These are phyloP conservation scores for Lepisosteus oculatus DNA, from an alignment of 2,113 vertebrate genomes.

Conservation along the genomic window DNA sequence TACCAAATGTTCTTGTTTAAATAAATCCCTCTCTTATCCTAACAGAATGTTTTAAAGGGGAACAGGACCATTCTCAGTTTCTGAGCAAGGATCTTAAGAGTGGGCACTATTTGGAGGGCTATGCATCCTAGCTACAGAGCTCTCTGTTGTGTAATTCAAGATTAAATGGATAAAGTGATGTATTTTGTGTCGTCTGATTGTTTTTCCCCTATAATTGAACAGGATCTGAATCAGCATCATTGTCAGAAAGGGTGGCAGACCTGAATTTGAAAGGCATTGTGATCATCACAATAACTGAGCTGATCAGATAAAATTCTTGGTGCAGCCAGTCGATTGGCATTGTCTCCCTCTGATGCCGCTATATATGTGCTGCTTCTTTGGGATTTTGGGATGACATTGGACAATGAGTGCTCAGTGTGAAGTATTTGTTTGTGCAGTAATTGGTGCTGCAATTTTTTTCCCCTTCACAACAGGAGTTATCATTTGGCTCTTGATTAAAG, in stretches of 20 bases:
- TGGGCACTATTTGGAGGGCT: too few relatives aligned
- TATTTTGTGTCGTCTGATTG: constrained; percentile 51
- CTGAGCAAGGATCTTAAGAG: not conserved
- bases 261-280: constrained; percentile 32
- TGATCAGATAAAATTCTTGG: not conserved
- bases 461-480: not conserved
- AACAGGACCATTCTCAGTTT: not conserved
- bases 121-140: not conserved
- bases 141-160: constrained; percentile 35
- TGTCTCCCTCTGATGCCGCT: constrained; percentile 16
- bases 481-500: not conserved
- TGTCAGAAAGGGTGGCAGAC: constrained; percentile 8
- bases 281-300: constrained; percentile 1
- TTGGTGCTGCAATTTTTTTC: not conserved
- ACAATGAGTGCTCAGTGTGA: not conserved
- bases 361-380: constrained; percentile 21
- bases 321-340: constrained; percentile 24
- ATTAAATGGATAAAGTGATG: constrained; percentile 41
- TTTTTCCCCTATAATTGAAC: constrained; percentile 41
- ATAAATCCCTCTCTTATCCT: not conserved
- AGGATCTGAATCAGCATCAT: constrained; percentile 55
- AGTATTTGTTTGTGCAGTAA: not conserved
- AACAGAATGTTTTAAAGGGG: not conserved
- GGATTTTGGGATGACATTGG: not conserved
- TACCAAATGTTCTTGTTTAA: not conserved